Evolutionary conservation across 2,888 invertebrate species (phyloP).

Genomic region (Diloba caeruleocephala): DNA sequence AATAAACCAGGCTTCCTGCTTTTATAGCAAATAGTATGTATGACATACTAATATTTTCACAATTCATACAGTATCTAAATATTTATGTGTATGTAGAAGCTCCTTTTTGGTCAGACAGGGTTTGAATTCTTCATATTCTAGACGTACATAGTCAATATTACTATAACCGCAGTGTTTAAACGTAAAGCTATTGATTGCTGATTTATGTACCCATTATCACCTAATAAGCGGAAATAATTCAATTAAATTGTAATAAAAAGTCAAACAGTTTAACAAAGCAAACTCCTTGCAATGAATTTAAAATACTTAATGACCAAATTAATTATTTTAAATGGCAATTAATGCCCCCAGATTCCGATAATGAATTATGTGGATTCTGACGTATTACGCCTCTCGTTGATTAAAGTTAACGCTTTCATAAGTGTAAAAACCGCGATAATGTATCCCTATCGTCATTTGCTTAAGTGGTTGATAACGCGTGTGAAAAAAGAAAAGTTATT

Average conservation of each 20-base stretch:
- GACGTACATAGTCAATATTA: background rate
- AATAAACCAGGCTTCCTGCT: too few relatives aligned
- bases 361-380: constrained; percentile 52
- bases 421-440: constrained; percentile 84
- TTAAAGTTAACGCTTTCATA: constrained; percentile 75
- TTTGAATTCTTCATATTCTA: too few relatives aligned
- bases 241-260: constrained; percentile 38
- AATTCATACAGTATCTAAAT: too few relatives aligned
- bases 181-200: constrained; percentile 27
- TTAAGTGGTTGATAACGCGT: constrained; percentile 83
- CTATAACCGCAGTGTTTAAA: constrained; percentile 15
- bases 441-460: constrained; percentile 69
- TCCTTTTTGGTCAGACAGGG: too few relatives aligned
- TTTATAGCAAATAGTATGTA: too few relatives aligned
- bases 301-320: constrained; percentile 43
- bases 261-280: constrained; percentile 26
- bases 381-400: constrained; percentile 59
- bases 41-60: too few relatives aligned
- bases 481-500: constrained; percentile 74
- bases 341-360: constrained; percentile 47
- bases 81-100: too few relatives aligned
- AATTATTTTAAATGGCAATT: constrained; percentile 52
- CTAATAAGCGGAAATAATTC: constrained; percentile 42
- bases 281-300: constrained; percentile 40
- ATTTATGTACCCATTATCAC: constrained; percentile 41